Evolutionary conservation across 2,113 vertebrate genomes (phyloP).

Genomic region (Thinocorus orbignyianus): DNA sequence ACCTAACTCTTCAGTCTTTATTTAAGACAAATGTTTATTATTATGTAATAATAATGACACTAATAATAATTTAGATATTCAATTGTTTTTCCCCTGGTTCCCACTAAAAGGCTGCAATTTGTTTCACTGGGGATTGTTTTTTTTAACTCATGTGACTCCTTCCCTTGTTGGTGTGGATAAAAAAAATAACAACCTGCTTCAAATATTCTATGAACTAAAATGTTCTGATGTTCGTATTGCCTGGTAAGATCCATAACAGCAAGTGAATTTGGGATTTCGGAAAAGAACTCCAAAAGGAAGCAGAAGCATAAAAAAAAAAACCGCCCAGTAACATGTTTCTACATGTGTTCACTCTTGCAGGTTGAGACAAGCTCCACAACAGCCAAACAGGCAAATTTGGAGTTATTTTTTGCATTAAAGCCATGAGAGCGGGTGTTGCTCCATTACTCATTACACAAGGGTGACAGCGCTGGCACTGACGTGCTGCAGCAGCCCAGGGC

Average conservation of each 20-base stretch:
- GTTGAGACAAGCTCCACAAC: not conserved
- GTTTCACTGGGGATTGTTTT: not conserved
- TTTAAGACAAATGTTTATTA: not conserved
- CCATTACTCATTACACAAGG: not conserved
- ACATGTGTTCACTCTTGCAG: accelerated
- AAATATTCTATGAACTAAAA: not conserved
- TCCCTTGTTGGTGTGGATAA: not conserved
- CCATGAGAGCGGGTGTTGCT: accelerated
- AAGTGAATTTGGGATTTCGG: not conserved
- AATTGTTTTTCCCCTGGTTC: not conserved
- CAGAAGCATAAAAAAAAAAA: not conserved
- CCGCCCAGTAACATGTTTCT: not conserved
- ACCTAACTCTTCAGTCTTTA: not conserved
- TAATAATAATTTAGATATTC: not conserved
- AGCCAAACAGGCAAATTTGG: not conserved
- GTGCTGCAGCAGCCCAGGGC: not conserved
- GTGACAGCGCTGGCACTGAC: accelerated
- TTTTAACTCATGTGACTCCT: not conserved
- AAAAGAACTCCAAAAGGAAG: not conserved
- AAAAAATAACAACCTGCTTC: not conserved
- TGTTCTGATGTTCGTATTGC: not conserved
- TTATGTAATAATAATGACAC: not conserved
- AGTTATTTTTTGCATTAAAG: not conserved
- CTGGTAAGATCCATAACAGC: not conserved
- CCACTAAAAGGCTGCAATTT: not conserved